Evolutionary conservation across 2,113 vertebrate genomes (phyloP), one percentile per base, ranked within the genome.

Genomic region (Dolichotis patagonum): DNA sequence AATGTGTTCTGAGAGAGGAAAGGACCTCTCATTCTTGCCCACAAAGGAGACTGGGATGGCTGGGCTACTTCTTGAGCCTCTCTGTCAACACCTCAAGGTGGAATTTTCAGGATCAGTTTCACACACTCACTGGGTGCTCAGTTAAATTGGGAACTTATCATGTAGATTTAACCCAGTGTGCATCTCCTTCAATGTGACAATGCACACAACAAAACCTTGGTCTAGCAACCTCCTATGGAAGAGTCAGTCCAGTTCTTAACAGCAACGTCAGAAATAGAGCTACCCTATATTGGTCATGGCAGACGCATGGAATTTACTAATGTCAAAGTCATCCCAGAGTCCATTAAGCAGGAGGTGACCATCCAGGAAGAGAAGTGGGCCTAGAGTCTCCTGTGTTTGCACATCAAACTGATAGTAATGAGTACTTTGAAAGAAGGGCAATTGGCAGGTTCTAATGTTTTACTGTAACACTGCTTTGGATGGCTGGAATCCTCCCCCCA

Each of bases 131-230:
- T 81, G 30, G 46, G 28, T 52, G 28, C 58, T 83, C 80, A 69
- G 67, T 56, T 38, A 89, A 94, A 93, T 17, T 24, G 30, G 80
- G 3, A 58, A 71, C 41, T 96, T 93, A 84, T 9, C 14, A 41
- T 16, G 30, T 71, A 87, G 67, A 81, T 56, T 84, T 80, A 90
- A 46, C 56, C 22, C 43, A 84, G 62, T 73, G 81, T 46, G 71
- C 54, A 71, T 94, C 54, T 92, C 26, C 65, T 35, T 90, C 88
- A 56, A 43, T 22, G 30, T 86, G 88, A 92, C 73, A 83, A 84
- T 10, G 28, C n/a, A 85, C 52, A 35, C 38, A 97, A 32, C n/a
- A 73, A 91, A 84, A 87, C 14, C 10, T 67, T 84, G 32, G 35
- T 41, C 43, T 49, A n/a, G 26, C 24, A 77, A 49, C 38, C 2